These are phyloP conservation scores for Zapornia atra DNA, from an alignment of 2,113 vertebrate species.

Conservation along the genomic window DNA sequence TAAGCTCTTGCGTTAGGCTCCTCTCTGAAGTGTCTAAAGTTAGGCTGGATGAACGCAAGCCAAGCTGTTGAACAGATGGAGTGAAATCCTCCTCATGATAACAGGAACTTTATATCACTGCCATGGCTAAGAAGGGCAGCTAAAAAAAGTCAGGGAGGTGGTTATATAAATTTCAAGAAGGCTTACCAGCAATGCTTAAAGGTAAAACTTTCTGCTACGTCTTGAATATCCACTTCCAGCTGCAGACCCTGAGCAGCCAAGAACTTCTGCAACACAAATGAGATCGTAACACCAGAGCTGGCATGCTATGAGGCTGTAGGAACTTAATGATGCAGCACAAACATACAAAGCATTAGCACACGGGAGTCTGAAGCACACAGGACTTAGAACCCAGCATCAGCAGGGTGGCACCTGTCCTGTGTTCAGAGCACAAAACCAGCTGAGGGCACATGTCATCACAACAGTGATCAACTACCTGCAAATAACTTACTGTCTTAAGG, in stretches of 20 bases:
- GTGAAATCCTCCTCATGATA: constrained; percentile 68
- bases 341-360: neutral
- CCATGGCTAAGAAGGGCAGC: constrained; percentile 65
- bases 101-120: constrained; percentile 64
- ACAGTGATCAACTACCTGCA: neutral
- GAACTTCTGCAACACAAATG: neutral
- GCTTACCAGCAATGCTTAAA: constrained; percentile 33
- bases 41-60: constrained; percentile 61
- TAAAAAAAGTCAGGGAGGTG: constrained; percentile 59
- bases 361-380: neutral
- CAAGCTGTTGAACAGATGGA: constrained; percentile 71
- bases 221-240: neutral
- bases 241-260: neutral
- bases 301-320: neutral
- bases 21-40: constrained; percentile 57
- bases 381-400: neutral
- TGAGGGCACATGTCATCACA: neutral
- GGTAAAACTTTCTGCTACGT: constrained; percentile 25
- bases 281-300: neutral
- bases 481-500: neutral
- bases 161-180: constrained; percentile 47
- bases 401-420: neutral
- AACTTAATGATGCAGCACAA: neutral
- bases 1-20: constrained; percentile 41
- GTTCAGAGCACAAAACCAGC: neutral